Base-by-base conservation (phyloP, 2,113 vertebrate genomes). In the Larimichthys crocea region DNA sequence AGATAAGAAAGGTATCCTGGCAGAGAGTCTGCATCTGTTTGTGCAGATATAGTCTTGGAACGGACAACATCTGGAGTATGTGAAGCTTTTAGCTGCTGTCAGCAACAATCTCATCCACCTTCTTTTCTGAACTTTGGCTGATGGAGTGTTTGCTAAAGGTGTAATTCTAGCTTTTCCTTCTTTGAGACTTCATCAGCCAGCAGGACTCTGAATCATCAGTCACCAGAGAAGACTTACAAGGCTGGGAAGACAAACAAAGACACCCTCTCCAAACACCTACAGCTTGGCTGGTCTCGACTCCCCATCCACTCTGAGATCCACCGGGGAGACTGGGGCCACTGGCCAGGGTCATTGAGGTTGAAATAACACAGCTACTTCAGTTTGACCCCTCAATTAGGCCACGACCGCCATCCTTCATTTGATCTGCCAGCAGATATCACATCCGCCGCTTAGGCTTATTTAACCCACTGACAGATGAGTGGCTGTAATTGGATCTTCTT, bases 161-260 rank as follows among this genome's bases (percentile, higher is more conserved):
- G 92, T 92, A 92, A 94, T 90, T 85, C 84, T 59, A 91, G 79
- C 77, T 83, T 62, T 63, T 82, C 82, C 89, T 90, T 85, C 73
- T 72, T 85, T 74, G 59, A 82, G 86, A 79, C 79, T 65, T 82
- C 68, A 88, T 83, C 73, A 66, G 81, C 75, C 86, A 83, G 62
- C 65, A 52, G 68, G 62, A 62, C 76, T 79, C 81, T 70, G 83
- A 86, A 86, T 89, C 89, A 94, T 95, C 93, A 93, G 91, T 95
- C 94, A 95, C 84, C n/a, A 56, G 59, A 89, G 64, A 86, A 62
- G 78, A 75, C 50, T 78, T 31, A 85, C 69, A 57, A 81, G 79
- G 74, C 74, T 66, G 82, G 82, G 82, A 91, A 92, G 86, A 90
- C 92, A 95, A 95, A 95, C 92, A 94, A 93, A 93, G 80, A 75